Conservation (phyloP, 2,797 vertebrate species). For the Sardinella longiceps region DNA sequence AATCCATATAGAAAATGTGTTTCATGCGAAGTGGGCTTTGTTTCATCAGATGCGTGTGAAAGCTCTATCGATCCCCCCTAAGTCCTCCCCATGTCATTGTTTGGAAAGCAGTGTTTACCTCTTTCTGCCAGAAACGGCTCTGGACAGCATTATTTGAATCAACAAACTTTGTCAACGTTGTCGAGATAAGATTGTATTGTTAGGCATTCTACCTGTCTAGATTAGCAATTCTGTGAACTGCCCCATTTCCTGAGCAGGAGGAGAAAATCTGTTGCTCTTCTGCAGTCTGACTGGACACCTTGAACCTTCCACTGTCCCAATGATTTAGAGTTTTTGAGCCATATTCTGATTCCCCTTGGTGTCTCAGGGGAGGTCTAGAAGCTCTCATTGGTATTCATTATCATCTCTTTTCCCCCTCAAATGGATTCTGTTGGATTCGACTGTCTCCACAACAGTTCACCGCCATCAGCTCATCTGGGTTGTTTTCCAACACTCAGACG, state of each 20-base stretch:
- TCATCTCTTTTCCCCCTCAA: neutral
- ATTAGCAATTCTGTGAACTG: neutral
- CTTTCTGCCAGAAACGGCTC: neutral
- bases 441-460: neutral
- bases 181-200: neutral
- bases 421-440: conserved; percentile 5
- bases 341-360: neutral
- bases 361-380: neutral
- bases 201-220: neutral
- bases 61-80: neutral
- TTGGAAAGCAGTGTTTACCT: conserved; percentile 11
- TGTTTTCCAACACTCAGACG: neutral
- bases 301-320: neutral
- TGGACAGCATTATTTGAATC: neutral
- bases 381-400: neutral
- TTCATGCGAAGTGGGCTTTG: conserved; percentile 19
- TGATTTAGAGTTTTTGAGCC: too few relatives aligned
- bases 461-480: neutral
- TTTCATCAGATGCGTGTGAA: conserved; percentile 10
- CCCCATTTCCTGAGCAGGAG: neutral
- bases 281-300: neutral
- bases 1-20: conserved; percentile 26
- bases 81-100: neutral
- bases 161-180: neutral
- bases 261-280: neutral